Evolutionary conservation across 2,797 vertebrate genomes (phyloP).

Genomic region (Anniella stebbinsi): DNA sequence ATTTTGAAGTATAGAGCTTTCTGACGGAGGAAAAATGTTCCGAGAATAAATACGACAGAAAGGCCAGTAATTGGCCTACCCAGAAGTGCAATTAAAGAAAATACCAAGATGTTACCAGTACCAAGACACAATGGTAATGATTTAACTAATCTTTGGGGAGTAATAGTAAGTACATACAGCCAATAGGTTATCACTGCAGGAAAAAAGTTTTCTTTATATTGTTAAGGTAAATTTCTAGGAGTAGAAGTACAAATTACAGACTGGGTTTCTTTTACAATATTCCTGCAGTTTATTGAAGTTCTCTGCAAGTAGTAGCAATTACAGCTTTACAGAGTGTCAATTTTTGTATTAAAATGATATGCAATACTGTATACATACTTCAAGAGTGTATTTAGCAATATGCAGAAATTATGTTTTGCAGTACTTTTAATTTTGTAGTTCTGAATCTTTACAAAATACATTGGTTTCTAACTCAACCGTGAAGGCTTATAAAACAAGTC

Average conservation of each 20-base stretch:
- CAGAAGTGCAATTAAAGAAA: slow-evolving; percentile 11
- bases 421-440: background rate
- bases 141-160: background rate
- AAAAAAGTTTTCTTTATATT: background rate
- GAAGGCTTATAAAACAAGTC: background rate
- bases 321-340: background rate
- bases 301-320: background rate
- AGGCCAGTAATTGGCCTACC: background rate
- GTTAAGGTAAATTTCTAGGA: background rate
- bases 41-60: background rate
- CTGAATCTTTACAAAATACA: background rate
- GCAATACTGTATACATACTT: background rate
- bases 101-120: background rate
- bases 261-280: background rate
- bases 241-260: background rate
- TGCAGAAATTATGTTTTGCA: background rate
- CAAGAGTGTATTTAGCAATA: background rate
- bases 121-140: background rate
- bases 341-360: background rate
- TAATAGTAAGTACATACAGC: background rate
- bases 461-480: background rate
- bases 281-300: background rate
- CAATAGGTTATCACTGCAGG: background rate
- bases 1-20: background rate
- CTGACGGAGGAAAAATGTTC: background rate